phyloP scores from a whole-genome alignment of 1,140 invertebrate genomes.

The Leptinotarsa undecemlineata region DNA sequence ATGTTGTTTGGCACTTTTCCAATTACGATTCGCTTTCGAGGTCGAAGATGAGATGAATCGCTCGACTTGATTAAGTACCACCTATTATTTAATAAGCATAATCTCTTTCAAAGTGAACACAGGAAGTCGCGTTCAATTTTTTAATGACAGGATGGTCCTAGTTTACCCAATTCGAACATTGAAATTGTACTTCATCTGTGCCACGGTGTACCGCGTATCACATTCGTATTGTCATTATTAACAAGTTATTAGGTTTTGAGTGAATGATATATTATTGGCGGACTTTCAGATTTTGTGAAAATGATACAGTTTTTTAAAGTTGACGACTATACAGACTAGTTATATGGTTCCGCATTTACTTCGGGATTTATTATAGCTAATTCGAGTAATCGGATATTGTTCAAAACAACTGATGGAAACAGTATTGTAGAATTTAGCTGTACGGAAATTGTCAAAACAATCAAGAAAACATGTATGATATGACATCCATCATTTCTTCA shows the following conservation, averaged over 20 bases:
- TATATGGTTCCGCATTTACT: no score
- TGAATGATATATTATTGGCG: not conserved
- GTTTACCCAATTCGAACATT: constrained; percentile 3
- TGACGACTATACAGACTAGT: no score
- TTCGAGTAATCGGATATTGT: no score
- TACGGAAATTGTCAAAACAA: no score
- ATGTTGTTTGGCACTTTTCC: constrained; percentile 5
- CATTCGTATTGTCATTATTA: not conserved
- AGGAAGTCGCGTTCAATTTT: constrained; percentile 2
- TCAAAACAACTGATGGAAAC: no score
- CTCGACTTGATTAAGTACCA: constrained; percentile 4
- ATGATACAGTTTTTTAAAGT: not conserved
- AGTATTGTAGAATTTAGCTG: no score
- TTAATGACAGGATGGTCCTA: not conserved
- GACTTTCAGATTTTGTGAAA: not conserved
- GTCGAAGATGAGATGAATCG: not conserved
- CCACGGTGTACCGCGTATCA: not conserved
- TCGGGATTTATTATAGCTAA: no score
- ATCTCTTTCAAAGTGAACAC: not conserved
- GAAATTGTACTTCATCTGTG: not conserved
- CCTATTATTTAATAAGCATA: constrained; percentile 11
- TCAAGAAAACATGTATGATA: no score
- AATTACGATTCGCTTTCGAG: not conserved
- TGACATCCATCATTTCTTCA: no score
- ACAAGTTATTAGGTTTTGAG: not conserved